A percentile compares a stretch with the other conserved stretches of the same genome.
These are phyloP conservation scores for Pipistrellus nathusii DNA, from an alignment of 2,797 vertebrate species.

Conservation along the genomic window DNA sequence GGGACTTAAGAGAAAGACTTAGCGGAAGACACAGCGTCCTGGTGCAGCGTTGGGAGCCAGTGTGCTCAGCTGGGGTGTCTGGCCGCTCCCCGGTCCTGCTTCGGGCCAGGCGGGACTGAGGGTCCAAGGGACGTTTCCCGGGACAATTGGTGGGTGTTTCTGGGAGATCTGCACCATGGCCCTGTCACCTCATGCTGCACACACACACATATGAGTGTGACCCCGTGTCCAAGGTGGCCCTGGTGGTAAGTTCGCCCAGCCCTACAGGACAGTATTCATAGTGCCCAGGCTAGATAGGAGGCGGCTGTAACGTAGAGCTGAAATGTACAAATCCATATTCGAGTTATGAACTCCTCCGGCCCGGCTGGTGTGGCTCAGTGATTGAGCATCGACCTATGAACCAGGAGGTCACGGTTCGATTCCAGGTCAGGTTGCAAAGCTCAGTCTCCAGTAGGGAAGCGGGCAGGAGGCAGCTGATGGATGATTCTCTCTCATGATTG, in stretches of 20 bases:
- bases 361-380: too few relatives aligned
- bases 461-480: too few relatives aligned
- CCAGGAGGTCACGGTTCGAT: too few relatives aligned
- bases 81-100: conserved; percentile 67
- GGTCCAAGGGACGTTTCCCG: conserved; percentile 4
- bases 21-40: conserved; percentile 83
- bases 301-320: too few relatives aligned
- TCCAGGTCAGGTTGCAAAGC: too few relatives aligned
- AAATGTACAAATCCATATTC: not conserved
- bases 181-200: not conserved
- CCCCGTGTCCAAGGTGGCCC: accelerated
- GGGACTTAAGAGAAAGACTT: conserved; percentile 83
- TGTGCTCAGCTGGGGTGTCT: conserved; percentile 85
- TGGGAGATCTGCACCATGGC: not conserved
- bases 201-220: accelerated
- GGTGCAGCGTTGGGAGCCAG: conserved; percentile 80
- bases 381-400: too few relatives aligned
- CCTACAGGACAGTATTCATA: accelerated
- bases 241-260: accelerated
- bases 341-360: not conserved
- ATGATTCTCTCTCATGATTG: too few relatives aligned
- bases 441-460: too few relatives aligned
- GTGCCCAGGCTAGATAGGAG: not conserved
- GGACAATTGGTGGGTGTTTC: not conserved
- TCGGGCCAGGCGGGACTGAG: conserved; percentile 39